Percentiles rank a stretch among this genome's conserved stretches.
phyloP scores from a whole-genome alignment of 2,797 vertebrate species.

The Serranus cabrilla region DNA sequence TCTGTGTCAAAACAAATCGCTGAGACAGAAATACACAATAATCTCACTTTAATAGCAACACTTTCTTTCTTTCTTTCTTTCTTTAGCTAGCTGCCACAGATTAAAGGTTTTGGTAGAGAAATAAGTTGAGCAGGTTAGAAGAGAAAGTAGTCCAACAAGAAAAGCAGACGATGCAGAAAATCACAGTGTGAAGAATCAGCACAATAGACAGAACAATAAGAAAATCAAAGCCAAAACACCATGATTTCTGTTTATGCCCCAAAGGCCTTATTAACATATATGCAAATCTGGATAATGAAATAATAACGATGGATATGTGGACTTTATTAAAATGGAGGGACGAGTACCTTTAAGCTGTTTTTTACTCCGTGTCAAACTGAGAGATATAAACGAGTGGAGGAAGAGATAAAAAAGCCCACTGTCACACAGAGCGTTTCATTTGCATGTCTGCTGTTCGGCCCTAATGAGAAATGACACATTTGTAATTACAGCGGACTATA shows the following conservation, averaged over 20 bases:
- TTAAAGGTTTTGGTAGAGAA: conserved; percentile 18
- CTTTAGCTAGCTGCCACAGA: conserved; percentile 1
- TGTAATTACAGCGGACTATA: conserved; percentile 82
- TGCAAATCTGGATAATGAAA: conserved; percentile 62
- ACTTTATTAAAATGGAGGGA: conserved; percentile 57
- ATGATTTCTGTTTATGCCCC: conserved; percentile 33
- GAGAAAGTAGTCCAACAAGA: neutral
- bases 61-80: neutral
- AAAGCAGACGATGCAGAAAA: conserved; percentile 17
- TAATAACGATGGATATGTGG: conserved; percentile 52
- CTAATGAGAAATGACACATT: conserved; percentile 84
- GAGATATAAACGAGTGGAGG: conserved; percentile 42
- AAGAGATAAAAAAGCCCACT: conserved; percentile 45
- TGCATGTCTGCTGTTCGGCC: conserved; percentile 68
- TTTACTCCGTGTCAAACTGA: conserved; percentile 42
- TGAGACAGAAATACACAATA: conserved; percentile 2
- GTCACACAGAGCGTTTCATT: conserved; percentile 65
- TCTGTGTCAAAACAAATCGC: conserved; percentile 11
- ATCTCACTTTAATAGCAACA: neutral
- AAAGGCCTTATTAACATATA: conserved; percentile 61
- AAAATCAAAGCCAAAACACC: conserved; percentile 52
- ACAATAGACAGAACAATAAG: conserved; percentile 31
- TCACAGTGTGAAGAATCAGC: neutral
- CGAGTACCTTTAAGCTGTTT: conserved; percentile 51
- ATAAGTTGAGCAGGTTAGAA: neutral